Evolutionary conservation across 2,113 vertebrate genomes (phyloP).

Genomic region (Ornithorhynchus anatinus): DNA sequence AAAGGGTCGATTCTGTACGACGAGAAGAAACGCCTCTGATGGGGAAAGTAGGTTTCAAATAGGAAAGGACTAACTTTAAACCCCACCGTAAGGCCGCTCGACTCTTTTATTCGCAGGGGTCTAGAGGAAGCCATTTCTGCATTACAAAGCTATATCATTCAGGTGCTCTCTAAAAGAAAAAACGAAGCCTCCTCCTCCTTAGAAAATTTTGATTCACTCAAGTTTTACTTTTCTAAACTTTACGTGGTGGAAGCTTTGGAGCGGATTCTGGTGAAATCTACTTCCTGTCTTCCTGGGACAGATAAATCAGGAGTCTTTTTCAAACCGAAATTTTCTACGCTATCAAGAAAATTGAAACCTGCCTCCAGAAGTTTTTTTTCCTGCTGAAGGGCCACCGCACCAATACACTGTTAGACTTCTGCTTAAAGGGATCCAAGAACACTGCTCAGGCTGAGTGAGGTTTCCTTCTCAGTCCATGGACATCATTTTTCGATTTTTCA

Average conservation of each 20-base stretch:
- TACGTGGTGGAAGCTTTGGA: slow-evolving; percentile 8
- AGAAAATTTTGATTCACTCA: slow-evolving; percentile 5
- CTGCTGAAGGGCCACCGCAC: slow-evolving; percentile 37
- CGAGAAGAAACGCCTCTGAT: not conserved
- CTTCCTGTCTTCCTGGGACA: slow-evolving; percentile 17
- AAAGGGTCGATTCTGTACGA: not conserved
- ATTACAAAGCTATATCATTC: too few relatives aligned
- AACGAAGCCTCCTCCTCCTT: slow-evolving; percentile 14
- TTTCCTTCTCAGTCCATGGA: slow-evolving; percentile 30
- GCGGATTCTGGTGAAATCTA: slow-evolving; percentile 14
- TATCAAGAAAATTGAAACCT: slow-evolving; percentile 29
- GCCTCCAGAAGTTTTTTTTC: slow-evolving; percentile 9
- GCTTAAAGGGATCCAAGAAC: not conserved
- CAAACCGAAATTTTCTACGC: slow-evolving; percentile 3
- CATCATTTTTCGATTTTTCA: slow-evolving; percentile 26
- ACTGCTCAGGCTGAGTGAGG: slow-evolving; percentile 29
- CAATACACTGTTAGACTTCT: slow-evolving; percentile 29
- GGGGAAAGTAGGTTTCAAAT: not conserved
- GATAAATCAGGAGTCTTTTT: slow-evolving; percentile 8
- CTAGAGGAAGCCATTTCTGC: slow-evolving; percentile 3
- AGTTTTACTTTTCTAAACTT: slow-evolving; percentile 23
- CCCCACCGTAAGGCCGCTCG: not conserved
- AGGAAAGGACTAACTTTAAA: slow-evolving; percentile 6
- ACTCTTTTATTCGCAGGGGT: not conserved
- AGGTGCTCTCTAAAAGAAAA: slow-evolving; percentile 2